phyloP scores from a whole-genome alignment of 2,797 vertebrate genomes.

The Phaenicophaeus curvirostris region DNA sequence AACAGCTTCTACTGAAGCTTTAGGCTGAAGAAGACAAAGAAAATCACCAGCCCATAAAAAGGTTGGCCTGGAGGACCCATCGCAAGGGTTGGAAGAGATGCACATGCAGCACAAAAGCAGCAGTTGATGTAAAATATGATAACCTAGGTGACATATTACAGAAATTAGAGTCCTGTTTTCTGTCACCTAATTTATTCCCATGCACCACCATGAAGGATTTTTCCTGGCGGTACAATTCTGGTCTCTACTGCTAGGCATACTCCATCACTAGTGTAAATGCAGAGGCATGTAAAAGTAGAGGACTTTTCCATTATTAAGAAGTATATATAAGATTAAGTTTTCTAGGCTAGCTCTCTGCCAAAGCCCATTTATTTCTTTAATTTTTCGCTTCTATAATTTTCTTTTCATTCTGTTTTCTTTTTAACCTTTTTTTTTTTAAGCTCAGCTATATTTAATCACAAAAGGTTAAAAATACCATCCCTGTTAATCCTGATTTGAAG shows the following conservation, averaged over 20 bases:
- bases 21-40: constrained; percentile 1
- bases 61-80: not conserved
- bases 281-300: not conserved
- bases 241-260: constrained; percentile 9
- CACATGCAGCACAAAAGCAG: not conserved
- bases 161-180: constrained; percentile 54
- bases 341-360: not conserved
- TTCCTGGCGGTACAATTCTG: constrained; percentile 18
- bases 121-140: constrained; percentile 38
- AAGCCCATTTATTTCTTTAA: not conserved
- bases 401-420: not conserved
- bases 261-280: constrained; percentile 33
- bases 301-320: constrained; percentile 5
- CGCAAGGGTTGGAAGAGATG: constrained; percentile 1
- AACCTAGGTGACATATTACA: constrained; percentile 21
- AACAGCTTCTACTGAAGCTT: not conserved
- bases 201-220: constrained; percentile 45
- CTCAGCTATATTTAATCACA: not conserved
- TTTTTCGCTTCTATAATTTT: not conserved
- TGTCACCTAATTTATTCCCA: constrained; percentile 54
- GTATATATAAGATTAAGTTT: not conserved
- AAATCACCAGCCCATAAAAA: constrained; percentile 24
- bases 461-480: not conserved
- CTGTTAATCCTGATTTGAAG: constrained; percentile 11
- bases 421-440: not conserved